These are phyloP conservation scores for Patella ulyssiponensis DNA, from an alignment of 2,888 invertebrate genomes.

Conservation along the genomic window DNA sequence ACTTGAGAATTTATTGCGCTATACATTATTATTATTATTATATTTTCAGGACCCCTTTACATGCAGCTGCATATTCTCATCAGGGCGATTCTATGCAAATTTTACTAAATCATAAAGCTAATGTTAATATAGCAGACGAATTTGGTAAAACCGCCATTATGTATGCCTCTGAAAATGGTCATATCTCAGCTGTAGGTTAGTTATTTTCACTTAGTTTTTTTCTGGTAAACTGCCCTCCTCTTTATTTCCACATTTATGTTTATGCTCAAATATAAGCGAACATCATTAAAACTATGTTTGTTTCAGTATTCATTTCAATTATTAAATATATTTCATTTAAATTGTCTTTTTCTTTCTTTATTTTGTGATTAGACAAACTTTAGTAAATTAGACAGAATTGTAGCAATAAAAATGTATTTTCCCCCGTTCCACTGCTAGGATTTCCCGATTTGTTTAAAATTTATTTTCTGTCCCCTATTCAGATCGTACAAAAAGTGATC, in stretches of 20 bases:
- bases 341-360: background rate
- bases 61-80: conserved; percentile 77
- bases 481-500: no score
- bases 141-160: conserved; percentile 77
- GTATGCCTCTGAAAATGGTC: conserved; percentile 77
- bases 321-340: background rate
- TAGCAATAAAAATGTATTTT: no score
- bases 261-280: no score
- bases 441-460: no score
- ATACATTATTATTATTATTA: background rate
- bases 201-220: background rate
- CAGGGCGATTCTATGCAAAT: conserved; percentile 76
- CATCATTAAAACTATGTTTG: background rate
- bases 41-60: conserved; percentile 75
- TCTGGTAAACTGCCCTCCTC: no score
- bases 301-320: background rate
- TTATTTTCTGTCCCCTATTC: no score
- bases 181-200: conserved; percentile 76
- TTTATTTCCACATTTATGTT: no score
- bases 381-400: no score
- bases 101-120: conserved; percentile 75
- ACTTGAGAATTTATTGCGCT: background rate
- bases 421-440: no score
- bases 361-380: background rate
- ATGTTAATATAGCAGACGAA: conserved; percentile 75